These are phyloP conservation scores for Drosophila villosipedis DNA, from an alignment of 2,888 invertebrate species.

Conservation along the genomic window DNA sequence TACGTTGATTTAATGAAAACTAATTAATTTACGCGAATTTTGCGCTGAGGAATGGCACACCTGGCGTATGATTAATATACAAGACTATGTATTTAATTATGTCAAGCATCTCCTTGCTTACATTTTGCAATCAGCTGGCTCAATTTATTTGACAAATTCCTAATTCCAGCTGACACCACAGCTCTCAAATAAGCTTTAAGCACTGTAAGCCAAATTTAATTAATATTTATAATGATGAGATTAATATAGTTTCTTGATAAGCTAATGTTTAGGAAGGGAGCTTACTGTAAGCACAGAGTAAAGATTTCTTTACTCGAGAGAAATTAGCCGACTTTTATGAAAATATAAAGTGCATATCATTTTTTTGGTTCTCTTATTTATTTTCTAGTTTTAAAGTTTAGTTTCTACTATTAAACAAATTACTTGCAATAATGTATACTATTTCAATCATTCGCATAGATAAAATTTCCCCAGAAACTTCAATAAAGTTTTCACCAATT, in stretches of 20 bases:
- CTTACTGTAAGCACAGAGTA: not conserved
- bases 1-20: slow-evolving; percentile 69
- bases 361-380: too few relatives aligned
- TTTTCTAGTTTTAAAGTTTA: too few relatives aligned
- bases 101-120: slow-evolving; percentile 9
- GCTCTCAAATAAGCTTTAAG: not conserved
- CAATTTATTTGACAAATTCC: slow-evolving; percentile 45
- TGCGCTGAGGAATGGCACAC: slow-evolving; percentile 38
- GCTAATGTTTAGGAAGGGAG: not conserved
- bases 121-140: slow-evolving; percentile 29
- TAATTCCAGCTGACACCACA: slow-evolving; percentile 7
- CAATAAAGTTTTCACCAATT: slow-evolving; percentile 5
- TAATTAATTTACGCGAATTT: slow-evolving; percentile 65
- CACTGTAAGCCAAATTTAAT: slow-evolving; percentile 29
- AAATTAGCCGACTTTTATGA: not conserved
- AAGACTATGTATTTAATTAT: slow-evolving; percentile 42
- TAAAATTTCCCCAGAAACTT: not conserved
- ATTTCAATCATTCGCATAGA: slow-evolving; percentile 4
- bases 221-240: slow-evolving; percentile 31
- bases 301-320: too few relatives aligned
- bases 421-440: not conserved
- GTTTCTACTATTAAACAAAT: not conserved
- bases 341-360: too few relatives aligned
- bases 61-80: slow-evolving; percentile 75
- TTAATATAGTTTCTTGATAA: slow-evolving; percentile 13